Percentiles rank a stretch among this genome's conserved stretches.
Conservation (phyloP, 2,888 invertebrate species). For the Elmis aenea region DNA sequence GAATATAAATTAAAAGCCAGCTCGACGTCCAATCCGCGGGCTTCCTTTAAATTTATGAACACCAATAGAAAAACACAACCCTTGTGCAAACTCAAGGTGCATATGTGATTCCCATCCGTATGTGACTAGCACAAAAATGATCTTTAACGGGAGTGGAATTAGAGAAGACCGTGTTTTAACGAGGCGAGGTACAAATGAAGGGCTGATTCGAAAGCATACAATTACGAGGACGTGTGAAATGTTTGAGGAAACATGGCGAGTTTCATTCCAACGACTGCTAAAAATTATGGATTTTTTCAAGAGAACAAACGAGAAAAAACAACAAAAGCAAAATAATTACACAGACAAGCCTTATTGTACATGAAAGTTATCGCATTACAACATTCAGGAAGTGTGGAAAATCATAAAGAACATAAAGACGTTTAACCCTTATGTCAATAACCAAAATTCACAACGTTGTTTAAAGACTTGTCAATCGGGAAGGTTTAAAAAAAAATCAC, state of each 20-base stretch:
- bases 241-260: constrained; percentile 21
- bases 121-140: constrained; percentile 15
- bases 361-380: too few species aligned
- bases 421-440: too few species aligned
- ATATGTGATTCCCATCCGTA: constrained; percentile 18
- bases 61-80: constrained; percentile 32
- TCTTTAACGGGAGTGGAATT: constrained; percentile 14
- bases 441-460: too few species aligned
- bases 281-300: too few species aligned
- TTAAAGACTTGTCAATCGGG: too few species aligned
- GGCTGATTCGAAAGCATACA: constrained; percentile 11
- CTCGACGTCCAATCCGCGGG: constrained; percentile 29
- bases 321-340: too few species aligned
- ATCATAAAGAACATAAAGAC: too few species aligned
- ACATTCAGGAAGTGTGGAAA: too few species aligned
- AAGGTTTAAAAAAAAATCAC: too few species aligned
- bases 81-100: constrained; percentile 12
- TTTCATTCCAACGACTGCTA: constrained; percentile 5
- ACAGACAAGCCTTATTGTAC: too few species aligned
- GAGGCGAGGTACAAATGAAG: constrained; percentile 14
- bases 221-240: constrained; percentile 14
- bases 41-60: constrained; percentile 27
- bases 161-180: constrained; percentile 17
- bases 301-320: too few species aligned
- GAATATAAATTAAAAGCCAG: constrained; percentile 43